Conservation (phyloP, 2,113 vertebrate species). For the Cricetomys ansorgei region DNA sequence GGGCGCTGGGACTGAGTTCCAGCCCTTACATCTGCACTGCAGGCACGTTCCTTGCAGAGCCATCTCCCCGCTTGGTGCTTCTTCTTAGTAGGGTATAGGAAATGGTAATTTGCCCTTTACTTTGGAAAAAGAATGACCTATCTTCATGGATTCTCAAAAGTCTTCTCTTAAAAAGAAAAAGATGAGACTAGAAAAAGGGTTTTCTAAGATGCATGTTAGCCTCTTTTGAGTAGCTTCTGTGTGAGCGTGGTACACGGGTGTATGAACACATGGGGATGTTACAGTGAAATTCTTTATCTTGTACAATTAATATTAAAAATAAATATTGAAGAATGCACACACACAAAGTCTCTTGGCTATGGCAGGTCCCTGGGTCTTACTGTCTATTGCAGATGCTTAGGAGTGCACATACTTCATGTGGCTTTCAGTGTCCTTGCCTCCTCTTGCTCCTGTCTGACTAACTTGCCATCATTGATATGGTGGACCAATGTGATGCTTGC, state of each 20-base stretch:
- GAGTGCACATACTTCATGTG: accelerated
- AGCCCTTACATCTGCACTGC: not conserved
- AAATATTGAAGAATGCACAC: not conserved
- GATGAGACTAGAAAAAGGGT: not conserved
- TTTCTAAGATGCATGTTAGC: not conserved
- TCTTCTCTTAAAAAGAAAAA: not conserved
- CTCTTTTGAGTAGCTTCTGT: not conserved
- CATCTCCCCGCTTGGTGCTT: not conserved
- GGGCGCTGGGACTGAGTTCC: not conserved
- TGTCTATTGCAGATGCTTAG: not conserved
- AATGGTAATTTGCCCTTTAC: not conserved
- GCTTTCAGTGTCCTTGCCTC: not conserved
- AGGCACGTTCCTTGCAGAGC: not conserved
- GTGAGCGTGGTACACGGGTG: not conserved
- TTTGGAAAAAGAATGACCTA: not conserved
- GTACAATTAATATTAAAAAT: not conserved
- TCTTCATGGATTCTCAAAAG: not conserved
- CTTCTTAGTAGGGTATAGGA: not conserved
- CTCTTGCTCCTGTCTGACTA: not conserved
- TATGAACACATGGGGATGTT: not conserved
- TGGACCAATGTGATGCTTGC: no score
- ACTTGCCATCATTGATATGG: not conserved
- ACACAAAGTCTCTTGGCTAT: not conserved
- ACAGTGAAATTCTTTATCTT: not conserved
- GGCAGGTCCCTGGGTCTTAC: not conserved